Conservation (phyloP, 2,113 vertebrate genomes). For the Apodemus speciosus region DNA sequence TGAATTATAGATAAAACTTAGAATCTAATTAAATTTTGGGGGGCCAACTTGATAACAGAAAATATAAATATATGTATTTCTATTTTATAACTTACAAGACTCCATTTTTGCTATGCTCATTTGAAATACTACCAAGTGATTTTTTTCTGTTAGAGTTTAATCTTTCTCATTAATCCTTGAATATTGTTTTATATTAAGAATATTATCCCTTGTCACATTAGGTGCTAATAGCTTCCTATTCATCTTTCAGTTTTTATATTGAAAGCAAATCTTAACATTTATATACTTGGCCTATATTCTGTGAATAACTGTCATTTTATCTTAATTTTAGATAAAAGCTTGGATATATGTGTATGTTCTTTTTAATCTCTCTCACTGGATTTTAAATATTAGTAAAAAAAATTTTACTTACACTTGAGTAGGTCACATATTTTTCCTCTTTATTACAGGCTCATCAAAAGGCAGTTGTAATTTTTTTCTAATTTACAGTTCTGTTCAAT, state of each 20-base stretch:
- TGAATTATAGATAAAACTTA: constrained; percentile 26
- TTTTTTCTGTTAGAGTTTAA: constrained; percentile 33
- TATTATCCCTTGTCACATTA: background rate
- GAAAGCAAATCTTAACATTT: background rate
- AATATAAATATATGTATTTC: background rate
- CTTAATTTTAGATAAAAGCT: background rate
- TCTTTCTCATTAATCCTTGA: constrained; percentile 23
- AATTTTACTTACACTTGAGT: constrained; percentile 19
- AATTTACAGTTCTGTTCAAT: constrained; percentile 1
- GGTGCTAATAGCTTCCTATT: constrained; percentile 2
- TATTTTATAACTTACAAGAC: constrained; percentile 16
- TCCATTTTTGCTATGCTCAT: background rate
- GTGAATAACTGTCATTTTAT: background rate
- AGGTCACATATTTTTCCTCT: background rate
- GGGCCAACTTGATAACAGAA: constrained; percentile 9
- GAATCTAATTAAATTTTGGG: constrained; percentile 41
- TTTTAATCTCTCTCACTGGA: background rate
- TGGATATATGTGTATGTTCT: background rate
- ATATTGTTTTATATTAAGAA: background rate
- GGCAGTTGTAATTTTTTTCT: background rate
- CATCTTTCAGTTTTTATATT: background rate
- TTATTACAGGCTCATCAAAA: constrained; percentile 14
- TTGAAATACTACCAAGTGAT: constrained; percentile 24
- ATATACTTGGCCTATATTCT: background rate
- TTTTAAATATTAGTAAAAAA: constrained; percentile 63